A percentile compares a stretch with the other conserved stretches of the same genome.
Conservation (phyloP, 2,113 vertebrate species). For the Callorhinus ursinus region DNA sequence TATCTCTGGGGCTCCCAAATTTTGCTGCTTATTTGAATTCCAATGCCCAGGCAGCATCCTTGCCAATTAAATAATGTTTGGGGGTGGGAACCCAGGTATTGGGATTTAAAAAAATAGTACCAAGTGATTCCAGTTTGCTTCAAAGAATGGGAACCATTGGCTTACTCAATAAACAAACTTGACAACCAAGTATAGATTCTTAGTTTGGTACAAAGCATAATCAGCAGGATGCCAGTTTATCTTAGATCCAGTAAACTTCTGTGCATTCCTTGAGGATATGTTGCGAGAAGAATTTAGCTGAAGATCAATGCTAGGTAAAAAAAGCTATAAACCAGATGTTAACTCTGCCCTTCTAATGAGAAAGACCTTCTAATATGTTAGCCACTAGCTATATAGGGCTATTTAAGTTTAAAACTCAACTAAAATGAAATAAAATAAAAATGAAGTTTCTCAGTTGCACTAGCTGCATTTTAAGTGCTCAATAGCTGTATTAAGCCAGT, state of each 20-base stretch:
- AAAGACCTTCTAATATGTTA: background rate
- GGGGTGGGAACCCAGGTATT: background rate
- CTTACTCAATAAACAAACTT: background rate
- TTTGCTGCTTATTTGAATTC: background rate
- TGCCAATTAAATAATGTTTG: background rate
- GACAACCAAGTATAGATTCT: background rate
- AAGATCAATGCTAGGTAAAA: background rate
- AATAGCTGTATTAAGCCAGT: background rate
- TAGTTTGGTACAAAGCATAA: background rate
- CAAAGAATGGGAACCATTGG: background rate
- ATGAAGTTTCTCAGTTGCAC: background rate
- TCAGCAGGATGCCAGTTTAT: background rate
- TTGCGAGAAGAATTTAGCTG: background rate
- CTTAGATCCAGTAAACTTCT: background rate
- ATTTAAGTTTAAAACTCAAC: constrained; percentile 24
- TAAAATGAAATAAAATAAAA: constrained; percentile 31
- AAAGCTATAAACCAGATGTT: background rate
- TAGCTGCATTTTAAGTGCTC: background rate
- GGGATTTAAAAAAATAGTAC: background rate
- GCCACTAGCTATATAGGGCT: background rate
- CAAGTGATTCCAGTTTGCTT: background rate
- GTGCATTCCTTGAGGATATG: background rate
- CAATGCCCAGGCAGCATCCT: background rate
- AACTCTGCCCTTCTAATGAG: background rate
- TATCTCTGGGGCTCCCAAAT: background rate